A percentile compares a stretch with the other conserved stretches of the same genome.
phyloP scores from a whole-genome alignment of 2,113 vertebrate species.

The Lepidiolamprologus cunningtoni region DNA sequence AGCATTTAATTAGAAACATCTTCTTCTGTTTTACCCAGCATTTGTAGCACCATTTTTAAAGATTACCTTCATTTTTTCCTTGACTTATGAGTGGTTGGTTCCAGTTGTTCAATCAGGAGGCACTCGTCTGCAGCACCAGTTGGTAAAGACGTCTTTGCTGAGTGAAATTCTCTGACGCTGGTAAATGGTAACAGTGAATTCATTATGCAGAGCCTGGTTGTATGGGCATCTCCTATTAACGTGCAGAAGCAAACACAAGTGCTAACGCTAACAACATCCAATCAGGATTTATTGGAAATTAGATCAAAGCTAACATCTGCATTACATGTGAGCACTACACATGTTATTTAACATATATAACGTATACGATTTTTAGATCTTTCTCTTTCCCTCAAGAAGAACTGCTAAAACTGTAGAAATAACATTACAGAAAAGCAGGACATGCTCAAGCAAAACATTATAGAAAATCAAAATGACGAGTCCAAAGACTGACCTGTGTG shows the following conservation, averaged over 20 bases:
- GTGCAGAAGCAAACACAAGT: background rate
- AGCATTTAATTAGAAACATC: too few species aligned
- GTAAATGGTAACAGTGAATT: too few species aligned
- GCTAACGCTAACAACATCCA: background rate
- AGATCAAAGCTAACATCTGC: background rate
- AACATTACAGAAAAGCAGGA: background rate
- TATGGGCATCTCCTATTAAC: too few species aligned
- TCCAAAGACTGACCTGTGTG: background rate
- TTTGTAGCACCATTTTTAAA: too few species aligned
- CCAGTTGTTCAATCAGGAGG: too few species aligned
- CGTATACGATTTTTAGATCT: fast-evolving
- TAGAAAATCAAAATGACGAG: background rate
- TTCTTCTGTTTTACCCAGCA: too few species aligned
- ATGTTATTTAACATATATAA: background rate
- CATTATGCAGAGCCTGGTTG: too few species aligned
- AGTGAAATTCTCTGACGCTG: too few species aligned
- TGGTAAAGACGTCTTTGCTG: too few species aligned
- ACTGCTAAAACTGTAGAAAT: background rate
- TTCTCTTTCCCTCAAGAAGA: background rate
- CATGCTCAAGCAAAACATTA: background rate
- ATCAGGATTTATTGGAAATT: background rate
- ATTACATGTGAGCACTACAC: background rate
- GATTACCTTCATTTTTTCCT: too few species aligned
- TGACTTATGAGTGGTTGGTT: too few species aligned
- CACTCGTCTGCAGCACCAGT: too few species aligned